Percentiles rank a stretch among this genome's conserved stretches.
Evolutionary conservation across 2,888 invertebrate species (phyloP).

Genomic region (Catocala nupta): DNA sequence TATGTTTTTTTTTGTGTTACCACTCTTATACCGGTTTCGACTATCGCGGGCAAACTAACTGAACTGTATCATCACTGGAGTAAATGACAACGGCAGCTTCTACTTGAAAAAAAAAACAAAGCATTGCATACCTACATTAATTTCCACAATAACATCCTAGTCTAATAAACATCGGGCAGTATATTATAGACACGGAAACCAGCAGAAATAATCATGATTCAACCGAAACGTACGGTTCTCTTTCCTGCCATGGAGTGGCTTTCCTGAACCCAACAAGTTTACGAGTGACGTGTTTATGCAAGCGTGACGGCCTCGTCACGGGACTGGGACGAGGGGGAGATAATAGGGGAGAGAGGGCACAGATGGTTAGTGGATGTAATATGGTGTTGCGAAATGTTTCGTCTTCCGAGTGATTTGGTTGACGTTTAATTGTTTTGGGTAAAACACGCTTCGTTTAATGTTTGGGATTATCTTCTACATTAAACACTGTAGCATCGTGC

Average conservation of each 20-base stretch:
- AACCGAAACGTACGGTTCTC: not conserved
- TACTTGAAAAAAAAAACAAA: no score
- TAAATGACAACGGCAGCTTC: no score
- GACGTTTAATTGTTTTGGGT: constrained; percentile 1
- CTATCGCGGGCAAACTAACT: no score
- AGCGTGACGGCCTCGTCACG: constrained; percentile 12
- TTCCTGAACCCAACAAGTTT: constrained; percentile 9
- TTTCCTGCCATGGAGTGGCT: constrained; percentile 3
- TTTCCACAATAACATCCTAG: not conserved
- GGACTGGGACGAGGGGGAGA: constrained; percentile 1
- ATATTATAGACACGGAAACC: not conserved
- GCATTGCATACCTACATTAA: no score
- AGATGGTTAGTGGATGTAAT: constrained; percentile 8
- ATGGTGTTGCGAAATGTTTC: constrained; percentile 8
- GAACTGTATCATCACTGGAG: no score
- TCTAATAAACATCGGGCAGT: not conserved
- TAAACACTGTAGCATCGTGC: no score
- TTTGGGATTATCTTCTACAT: no score
- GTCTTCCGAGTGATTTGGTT: not conserved
- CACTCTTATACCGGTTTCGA: no score
- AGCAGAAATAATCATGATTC: constrained; percentile 9
- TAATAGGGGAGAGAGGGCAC: not conserved
- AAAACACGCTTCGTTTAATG: not conserved
- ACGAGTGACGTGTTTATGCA: constrained; percentile 16
- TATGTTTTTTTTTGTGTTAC: no score